These are phyloP conservation scores for Heliconius nattereri DNA, from an alignment of 1,140 invertebrate species.

Conservation along the genomic window DNA sequence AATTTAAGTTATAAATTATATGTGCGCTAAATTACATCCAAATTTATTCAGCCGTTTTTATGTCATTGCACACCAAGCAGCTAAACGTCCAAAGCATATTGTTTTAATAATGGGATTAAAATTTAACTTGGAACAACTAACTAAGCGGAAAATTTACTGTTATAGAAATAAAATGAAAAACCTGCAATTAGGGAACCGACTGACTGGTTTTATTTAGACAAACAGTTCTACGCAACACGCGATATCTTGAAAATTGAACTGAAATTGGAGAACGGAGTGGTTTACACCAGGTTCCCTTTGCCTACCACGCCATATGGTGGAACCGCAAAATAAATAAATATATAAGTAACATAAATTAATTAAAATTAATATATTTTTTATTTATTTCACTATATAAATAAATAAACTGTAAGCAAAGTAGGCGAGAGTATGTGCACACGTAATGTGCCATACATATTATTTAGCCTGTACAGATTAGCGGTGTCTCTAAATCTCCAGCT, in stretches of 20 bases:
- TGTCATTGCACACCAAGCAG: neutral
- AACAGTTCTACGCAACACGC: too few relatives aligned
- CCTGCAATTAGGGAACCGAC: too few relatives aligned
- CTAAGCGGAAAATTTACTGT: too few relatives aligned
- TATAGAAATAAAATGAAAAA: too few relatives aligned
- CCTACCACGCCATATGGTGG: too few relatives aligned
- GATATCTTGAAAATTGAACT: too few relatives aligned
- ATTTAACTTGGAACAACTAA: too few relatives aligned
- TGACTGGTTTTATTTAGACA: too few relatives aligned
- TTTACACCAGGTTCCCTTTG: too few relatives aligned
- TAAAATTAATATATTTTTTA: neutral
- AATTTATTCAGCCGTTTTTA: neutral
- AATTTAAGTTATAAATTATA: neutral
- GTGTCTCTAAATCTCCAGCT: conserved; percentile 18
- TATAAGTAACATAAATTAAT: too few relatives aligned
- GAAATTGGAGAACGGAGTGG: too few relatives aligned
- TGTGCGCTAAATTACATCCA: neutral
- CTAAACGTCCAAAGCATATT: neutral
- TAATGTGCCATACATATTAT: conserved; percentile 6
- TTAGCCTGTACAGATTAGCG: conserved; percentile 16
- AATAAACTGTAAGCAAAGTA: neutral
- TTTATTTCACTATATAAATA: neutral
- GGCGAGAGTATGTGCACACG: neutral
- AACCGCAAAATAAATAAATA: too few relatives aligned
- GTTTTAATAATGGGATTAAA: neutral